Conservation (phyloP, 1,140 invertebrate genomes). For the Pinna nobilis region DNA sequence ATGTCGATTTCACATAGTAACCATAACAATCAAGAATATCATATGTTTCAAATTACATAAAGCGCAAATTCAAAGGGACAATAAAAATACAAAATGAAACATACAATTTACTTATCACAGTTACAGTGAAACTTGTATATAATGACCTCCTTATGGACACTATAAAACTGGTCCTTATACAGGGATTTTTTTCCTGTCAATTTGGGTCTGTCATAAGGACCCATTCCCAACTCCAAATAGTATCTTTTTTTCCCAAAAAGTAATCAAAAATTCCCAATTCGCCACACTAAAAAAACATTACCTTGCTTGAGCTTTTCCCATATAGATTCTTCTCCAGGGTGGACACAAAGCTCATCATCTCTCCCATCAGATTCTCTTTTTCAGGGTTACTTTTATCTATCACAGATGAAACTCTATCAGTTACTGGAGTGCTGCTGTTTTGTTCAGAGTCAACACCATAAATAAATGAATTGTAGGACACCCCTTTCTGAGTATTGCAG, state of each 20-base stretch:
- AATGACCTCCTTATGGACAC: too few species aligned
- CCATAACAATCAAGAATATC: too few species aligned
- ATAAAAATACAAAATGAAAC: too few species aligned
- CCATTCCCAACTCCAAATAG: too few species aligned
- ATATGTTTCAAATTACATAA: too few species aligned
- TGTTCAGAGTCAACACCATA: conserved; percentile 1
- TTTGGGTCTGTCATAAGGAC: too few species aligned
- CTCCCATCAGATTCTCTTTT: neutral
- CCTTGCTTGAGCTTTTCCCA: neutral
- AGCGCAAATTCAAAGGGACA: too few species aligned
- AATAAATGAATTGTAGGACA: conserved; percentile 7
- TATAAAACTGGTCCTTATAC: too few species aligned
- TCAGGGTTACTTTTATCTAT: neutral
- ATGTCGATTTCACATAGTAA: too few species aligned
- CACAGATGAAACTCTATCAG: neutral
- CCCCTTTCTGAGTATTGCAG: neutral
- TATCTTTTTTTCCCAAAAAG: neutral
- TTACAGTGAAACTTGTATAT: too few species aligned
- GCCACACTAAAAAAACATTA: neutral
- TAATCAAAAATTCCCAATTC: neutral
- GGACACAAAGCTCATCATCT: conserved; percentile 11
- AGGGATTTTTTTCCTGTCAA: too few species aligned
- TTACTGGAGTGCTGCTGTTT: conserved; percentile 19
- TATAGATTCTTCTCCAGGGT: neutral
- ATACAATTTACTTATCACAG: too few species aligned